Base-by-base conservation (phyloP, 2,888 invertebrate species). In the Tromatobia lineatoria region DNA sequence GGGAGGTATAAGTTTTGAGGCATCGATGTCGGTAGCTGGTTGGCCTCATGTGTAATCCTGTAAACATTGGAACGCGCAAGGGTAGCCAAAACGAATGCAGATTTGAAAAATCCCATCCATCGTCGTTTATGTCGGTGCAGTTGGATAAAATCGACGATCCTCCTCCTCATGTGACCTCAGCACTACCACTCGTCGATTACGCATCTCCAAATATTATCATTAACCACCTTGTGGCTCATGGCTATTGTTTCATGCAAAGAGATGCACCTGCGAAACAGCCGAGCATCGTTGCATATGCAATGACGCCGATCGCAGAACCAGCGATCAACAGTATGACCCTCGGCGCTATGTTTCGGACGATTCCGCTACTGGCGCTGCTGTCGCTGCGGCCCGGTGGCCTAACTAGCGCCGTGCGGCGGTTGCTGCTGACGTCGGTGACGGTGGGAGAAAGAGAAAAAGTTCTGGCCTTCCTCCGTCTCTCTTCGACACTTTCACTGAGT, bases 401-500 rank as follows among this genome's bases (percentile, higher is more conserved):
- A 69, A 80, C 79, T 67, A 50, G 18, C 13, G 57, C 7, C 2
- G 52, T 34, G 38, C 54, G 23, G 47, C 69, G 23, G 61, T 70
- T 73, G 66, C 38, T 15, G 74, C 74, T 73, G 73, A 47, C 70
- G 66, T 75, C 76, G 78, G 34, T 69, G 57, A 38, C 57, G 83
- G 69, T 88, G 86, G 82, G 86, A 80, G 85, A 84, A 86, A 83
- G 79, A 87, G 85, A 83, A 83, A 79, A 85, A 82, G 81, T 83
- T 75, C 75, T 82, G 85, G 88, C 87, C 85, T 87, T 86, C 85
- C 87, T 84, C 88, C 84, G 80, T 86, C 87, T 89, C 88, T 75
- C 86, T 88, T 85, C 85, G 90, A 90, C 89, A 91, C 91, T 91
- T 91, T 91, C 92, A 90, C 90, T 90, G 86, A 89, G 89, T 90